Evolutionary conservation across 2,797 vertebrate species (phyloP).

Genomic region (Megalops cyprinoides): DNA sequence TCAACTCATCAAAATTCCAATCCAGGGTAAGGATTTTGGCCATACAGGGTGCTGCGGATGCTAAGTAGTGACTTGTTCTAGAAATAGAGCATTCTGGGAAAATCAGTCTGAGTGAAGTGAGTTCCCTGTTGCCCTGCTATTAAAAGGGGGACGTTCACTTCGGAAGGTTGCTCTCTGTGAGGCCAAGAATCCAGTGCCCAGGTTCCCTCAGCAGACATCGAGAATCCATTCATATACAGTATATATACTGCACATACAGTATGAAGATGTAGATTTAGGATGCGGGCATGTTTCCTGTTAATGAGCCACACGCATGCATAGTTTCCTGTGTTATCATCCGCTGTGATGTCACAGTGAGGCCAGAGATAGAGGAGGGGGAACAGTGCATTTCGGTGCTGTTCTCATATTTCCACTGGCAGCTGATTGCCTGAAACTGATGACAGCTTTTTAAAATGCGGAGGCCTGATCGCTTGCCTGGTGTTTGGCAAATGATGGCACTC

Average conservation of each 20-base stretch:
- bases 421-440: background rate
- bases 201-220: too few relatives aligned
- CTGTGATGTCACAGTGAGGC: background rate
- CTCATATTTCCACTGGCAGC: background rate
- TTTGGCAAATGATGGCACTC: background rate
- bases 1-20: too few relatives aligned
- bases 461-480: too few relatives aligned
- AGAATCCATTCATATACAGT: background rate
- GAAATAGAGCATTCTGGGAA: background rate
- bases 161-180: background rate
- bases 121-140: background rate
- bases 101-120: background rate
- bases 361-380: background rate
- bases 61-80: background rate
- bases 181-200: too few relatives aligned
- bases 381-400: constrained; percentile 9
- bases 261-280: background rate
- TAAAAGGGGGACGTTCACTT: background rate
- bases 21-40: too few relatives aligned
- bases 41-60: background rate
- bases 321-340: background rate
- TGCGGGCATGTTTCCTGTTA: background rate
- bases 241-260: background rate
- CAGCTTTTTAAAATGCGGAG: background rate
- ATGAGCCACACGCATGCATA: background rate